A percentile compares a stretch with the other conserved stretches of the same genome.
Evolutionary conservation across 2,113 vertebrate species (phyloP).

Genomic region (Trinectes maculatus): DNA sequence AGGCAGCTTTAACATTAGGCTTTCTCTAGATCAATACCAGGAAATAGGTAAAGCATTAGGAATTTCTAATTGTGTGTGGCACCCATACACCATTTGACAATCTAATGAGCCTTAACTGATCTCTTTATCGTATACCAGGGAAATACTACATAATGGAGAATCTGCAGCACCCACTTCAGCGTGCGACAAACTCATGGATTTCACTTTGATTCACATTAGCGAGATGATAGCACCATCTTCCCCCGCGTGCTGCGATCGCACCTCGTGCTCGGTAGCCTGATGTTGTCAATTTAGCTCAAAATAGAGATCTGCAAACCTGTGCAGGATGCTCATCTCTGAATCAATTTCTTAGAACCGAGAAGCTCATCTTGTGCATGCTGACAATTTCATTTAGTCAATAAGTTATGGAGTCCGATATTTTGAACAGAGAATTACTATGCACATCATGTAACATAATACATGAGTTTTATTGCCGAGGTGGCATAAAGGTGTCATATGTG

Average conservation of each 20-base stretch:
- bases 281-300: conserved; percentile 60
- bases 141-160: conserved; percentile 51
- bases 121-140: conserved; percentile 52
- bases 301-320: conserved; percentile 56
- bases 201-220: conserved; percentile 68
- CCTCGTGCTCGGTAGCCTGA: conserved; percentile 30
- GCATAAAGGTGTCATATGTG: neutral
- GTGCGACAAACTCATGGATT: conserved; percentile 53
- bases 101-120: conserved; percentile 60
- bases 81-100: conserved; percentile 58
- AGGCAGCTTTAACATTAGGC: conserved; percentile 51
- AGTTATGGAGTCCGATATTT: conserved; percentile 47
- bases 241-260: conserved; percentile 28
- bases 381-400: conserved; percentile 58
- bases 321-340: conserved; percentile 39
- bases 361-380: conserved; percentile 46
- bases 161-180: conserved; percentile 39
- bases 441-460: neutral
- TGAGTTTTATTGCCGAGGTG: conserved; percentile 13
- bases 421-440: conserved; percentile 43
- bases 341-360: conserved; percentile 60
- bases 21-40: conserved; percentile 61
- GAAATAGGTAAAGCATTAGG: conserved; percentile 62
- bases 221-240: conserved; percentile 43
- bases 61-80: conserved; percentile 44